Evolutionary conservation across 92 coral and sea anemone genomes (phyloP), one percentile per base, ranked within the genome.

Genomic region (Zoanthus sociatus): DNA sequence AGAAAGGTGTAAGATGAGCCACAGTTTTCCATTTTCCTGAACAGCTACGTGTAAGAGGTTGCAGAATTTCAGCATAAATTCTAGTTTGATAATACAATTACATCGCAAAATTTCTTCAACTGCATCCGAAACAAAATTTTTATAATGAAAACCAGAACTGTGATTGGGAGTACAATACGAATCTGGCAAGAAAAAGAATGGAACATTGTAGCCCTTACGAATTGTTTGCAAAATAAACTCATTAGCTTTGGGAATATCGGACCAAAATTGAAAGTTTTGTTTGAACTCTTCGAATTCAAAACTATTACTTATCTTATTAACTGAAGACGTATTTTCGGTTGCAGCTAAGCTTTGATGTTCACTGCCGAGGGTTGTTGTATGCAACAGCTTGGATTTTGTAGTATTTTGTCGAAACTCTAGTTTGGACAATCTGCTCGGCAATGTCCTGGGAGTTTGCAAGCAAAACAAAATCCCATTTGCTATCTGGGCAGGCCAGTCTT

Each of bases 1-100:
- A n/a, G 92, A 89, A 14, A 83, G 78, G 16, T 89, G 78, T 67
- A 89, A 84, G 68, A 89, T 85, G 47, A 85, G 88, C 64, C 88
- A 73, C 32, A 68, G 76, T 60, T 85, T 85, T 54, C 73, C 81
- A 58, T 48, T 50, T 67, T 71, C 75, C 47, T 85, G 88, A 64
- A 72, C 82, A 51, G 88, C 88, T 71, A 85, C 83, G 67, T 74
- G 88, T 46, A 89, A 56, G 11, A 89, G 73, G 44, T 89, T 89
- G 71, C 84, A 60, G 44, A 89, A 77, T 71, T 16, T 54, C 13
- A 86, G 89, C 14, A 84, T 63, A 46, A 15, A 76, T 46, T 16
- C 3, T 31, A 89, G 88, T 78, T 84, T 78, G 47, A 20, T 44
- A 89, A 89, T 77, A 83, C 92, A 89, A 75, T 73, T 84, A 73